A percentile compares a stretch with the other conserved stretches of the same genome.
These are phyloP conservation scores for Formica aserva DNA, from an alignment of 2,888 invertebrate genomes.

Conservation along the genomic window DNA sequence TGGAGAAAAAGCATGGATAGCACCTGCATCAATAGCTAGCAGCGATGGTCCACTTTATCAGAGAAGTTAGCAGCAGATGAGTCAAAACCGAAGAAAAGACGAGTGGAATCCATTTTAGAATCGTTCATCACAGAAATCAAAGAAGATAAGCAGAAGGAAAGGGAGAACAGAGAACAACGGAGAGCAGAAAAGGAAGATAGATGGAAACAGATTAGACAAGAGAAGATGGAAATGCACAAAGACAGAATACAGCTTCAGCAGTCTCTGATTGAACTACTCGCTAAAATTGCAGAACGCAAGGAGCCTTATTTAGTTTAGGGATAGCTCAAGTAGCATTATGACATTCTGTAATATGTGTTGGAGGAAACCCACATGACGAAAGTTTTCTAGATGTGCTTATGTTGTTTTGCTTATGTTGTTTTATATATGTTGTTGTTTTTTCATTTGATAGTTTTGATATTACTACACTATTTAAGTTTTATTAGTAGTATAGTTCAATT, in stretches of 20 bases:
- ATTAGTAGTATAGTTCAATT: not conserved
- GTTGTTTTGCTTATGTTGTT: too few species aligned
- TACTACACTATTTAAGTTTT: not conserved
- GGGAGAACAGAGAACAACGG: not conserved
- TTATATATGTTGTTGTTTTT: too few species aligned
- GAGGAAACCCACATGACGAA: too few species aligned
- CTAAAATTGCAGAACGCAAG: not conserved
- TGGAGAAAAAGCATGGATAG: conserved; percentile 20
- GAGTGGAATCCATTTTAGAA: conserved; percentile 8
- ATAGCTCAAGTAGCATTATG: too few species aligned
- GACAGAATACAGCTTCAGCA: not conserved
- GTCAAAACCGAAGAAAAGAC: not conserved
- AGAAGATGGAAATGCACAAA: not conserved
- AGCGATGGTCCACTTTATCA: not conserved
- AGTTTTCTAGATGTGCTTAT: too few species aligned
- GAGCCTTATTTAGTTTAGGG: too few species aligned
- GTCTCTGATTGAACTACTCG: not conserved
- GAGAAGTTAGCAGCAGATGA: not conserved
- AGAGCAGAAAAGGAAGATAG: not conserved
- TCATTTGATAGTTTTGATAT: too few species aligned
- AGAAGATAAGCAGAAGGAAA: conserved; percentile 8
- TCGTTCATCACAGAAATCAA: not conserved
- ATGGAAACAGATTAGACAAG: not conserved
- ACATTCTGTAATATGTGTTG: too few species aligned
- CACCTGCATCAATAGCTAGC: not conserved